A percentile compares a stretch with the other conserved stretches of the same genome.
These are phyloP conservation scores for Sinocyclocheilus rhinocerous DNA, from an alignment of 2,113 vertebrate genomes.

Conservation along the genomic window DNA sequence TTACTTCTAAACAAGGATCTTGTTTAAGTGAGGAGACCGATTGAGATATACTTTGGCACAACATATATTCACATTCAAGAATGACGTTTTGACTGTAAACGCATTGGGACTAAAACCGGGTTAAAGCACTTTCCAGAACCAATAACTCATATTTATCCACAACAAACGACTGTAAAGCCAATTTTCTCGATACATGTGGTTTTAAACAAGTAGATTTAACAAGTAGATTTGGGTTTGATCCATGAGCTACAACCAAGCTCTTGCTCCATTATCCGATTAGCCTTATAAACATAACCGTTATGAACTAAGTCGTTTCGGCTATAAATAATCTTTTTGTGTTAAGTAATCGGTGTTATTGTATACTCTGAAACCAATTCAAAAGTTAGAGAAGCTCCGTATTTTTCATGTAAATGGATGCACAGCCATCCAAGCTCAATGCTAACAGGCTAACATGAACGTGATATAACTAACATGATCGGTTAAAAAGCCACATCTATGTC, in stretches of 20 bases:
- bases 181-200: background rate
- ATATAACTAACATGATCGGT: background rate
- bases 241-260: background rate
- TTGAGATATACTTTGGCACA: no score
- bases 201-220: background rate
- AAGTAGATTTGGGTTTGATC: background rate
- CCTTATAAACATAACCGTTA: background rate
- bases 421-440: slow-evolving; percentile 3
- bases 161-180: background rate
- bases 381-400: background rate
- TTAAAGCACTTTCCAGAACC: background rate
- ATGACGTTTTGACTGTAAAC: background rate
- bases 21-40: background rate
- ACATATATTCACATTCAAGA: background rate
- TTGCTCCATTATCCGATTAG: slow-evolving; percentile 20
- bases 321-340: background rate
- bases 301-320: background rate
- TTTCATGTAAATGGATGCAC: background rate
- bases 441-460: slow-evolving; percentile 7
- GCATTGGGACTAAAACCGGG: background rate
- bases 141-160: background rate
- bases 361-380: background rate
- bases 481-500: background rate
- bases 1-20: background rate
- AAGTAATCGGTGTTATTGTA: background rate